These are phyloP conservation scores for Edolisoma coerulescens DNA, from an alignment of 2,113 vertebrate species.

Conservation along the genomic window DNA sequence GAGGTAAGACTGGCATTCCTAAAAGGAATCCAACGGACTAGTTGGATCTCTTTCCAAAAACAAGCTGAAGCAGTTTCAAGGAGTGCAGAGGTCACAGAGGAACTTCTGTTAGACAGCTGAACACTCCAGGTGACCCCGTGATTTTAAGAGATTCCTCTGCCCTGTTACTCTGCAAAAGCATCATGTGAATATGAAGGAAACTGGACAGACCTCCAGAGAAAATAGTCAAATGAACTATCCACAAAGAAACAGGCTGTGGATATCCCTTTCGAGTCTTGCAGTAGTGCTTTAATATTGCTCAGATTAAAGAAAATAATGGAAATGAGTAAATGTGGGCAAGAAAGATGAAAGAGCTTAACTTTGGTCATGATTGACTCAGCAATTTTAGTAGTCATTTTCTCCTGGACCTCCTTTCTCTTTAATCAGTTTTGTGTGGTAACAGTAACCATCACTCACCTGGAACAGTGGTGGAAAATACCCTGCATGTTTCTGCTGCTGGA, in stretches of 20 bases:
- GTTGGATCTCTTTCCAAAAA: not conserved
- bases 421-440: not conserved
- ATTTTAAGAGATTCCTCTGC: not conserved
- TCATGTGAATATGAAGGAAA: not conserved
- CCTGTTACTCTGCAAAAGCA: not conserved
- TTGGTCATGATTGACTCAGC: not conserved
- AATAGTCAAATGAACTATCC: not conserved
- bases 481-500: not conserved
- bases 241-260: not conserved
- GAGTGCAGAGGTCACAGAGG: not conserved
- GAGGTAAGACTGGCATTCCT: not conserved
- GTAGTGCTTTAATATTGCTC: not conserved
- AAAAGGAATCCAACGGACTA: not conserved
- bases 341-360: not conserved
- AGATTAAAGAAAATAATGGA: not conserved
- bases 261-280: not conserved
- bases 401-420: not conserved
- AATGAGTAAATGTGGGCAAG: not conserved
- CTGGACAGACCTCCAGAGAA: not conserved
- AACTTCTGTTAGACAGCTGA: not conserved
- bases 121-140: not conserved
- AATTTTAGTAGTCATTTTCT: not conserved
- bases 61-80: not conserved
- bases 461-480: not conserved
- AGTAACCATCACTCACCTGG: not conserved